Conservation (phyloP, 2,888 invertebrate species). For the Eucriotettix oculatus region DNA sequence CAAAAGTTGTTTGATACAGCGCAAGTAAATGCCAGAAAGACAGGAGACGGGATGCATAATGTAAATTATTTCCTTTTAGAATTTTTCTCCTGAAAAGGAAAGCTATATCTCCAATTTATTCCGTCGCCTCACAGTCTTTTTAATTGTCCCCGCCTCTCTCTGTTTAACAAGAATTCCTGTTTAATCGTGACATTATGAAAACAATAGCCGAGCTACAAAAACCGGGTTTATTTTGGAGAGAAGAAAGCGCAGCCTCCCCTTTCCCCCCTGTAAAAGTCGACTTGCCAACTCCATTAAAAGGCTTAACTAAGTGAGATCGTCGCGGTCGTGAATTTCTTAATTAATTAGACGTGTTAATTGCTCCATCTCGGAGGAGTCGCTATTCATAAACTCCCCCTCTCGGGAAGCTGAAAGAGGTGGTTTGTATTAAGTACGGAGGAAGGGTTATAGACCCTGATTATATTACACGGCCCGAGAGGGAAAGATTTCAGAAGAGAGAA, state of each 20-base stretch:
- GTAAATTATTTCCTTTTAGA: too few relatives aligned
- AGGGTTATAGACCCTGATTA: not conserved
- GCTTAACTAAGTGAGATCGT: slow-evolving; percentile 3
- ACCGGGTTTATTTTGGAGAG: not conserved
- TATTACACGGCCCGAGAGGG: not conserved
- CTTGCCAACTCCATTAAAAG: slow-evolving; percentile 1
- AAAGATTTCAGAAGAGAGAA: not conserved
- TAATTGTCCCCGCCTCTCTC: too few relatives aligned
- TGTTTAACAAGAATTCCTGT: too few relatives aligned
- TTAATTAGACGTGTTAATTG: slow-evolving; percentile 13
- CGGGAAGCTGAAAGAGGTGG: not conserved
- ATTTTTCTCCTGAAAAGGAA: too few relatives aligned
- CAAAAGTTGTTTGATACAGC: too few relatives aligned
- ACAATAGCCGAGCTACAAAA: not conserved
- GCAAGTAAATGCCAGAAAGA: too few relatives aligned
- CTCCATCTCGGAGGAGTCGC: not conserved
- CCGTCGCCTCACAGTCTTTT: too few relatives aligned
- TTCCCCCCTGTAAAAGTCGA: not conserved
- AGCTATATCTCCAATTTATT: too few relatives aligned
- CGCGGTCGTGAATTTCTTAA: slow-evolving; percentile 9
- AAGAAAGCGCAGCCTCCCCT: not conserved
- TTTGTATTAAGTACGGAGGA: not conserved
- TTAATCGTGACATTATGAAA: too few relatives aligned
- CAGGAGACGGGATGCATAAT: too few relatives aligned
- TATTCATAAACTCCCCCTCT: slow-evolving; percentile 1